Evolutionary conservation across 2,888 invertebrate genomes (phyloP), one percentile per base, ranked within the genome.

Genomic region (Anodontia alba): DNA sequence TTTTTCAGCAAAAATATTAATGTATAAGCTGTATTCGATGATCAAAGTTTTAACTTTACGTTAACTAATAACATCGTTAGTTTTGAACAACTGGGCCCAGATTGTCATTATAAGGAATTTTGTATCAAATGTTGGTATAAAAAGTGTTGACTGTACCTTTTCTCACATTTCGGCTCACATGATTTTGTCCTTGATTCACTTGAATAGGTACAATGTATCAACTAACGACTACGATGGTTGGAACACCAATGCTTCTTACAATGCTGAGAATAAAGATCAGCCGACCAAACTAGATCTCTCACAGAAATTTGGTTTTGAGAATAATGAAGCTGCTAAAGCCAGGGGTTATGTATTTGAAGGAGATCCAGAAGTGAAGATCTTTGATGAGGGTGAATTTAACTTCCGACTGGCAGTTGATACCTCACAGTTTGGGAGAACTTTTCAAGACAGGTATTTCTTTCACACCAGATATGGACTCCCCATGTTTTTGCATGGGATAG

Each of bases 401-500:
- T 88, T 94, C 0, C 85, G 89, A 49, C 86, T 94, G n/a, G 94
- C 94, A 3, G 84, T 94, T 26, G 93, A 94, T 84, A 94, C 94
- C 0, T 93, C 93, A 15, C 94, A 94, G 89, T 94, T 86, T 91
- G 94, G 94, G 3, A 81, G 94, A 46, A 90, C 91, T 7, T 94
- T 94, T 82, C 93, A 94, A 82, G 94, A 94, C 84, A 94, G 94
- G 94, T 94, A 74, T 76, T 66, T n/a, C n/a, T n/a, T n/a, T n/a
- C n/a, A n/a, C n/a, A n/a, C n/a, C n/a, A 57, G 8, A 43, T 12
- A n/a, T n/a, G n/a, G n/a, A n/a, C n/a, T n/a, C n/a, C n/a, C n/a
- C n/a, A n/a, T n/a, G n/a, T n/a, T n/a, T n/a, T n/a, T n/a, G n/a
- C n/a, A n/a, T n/a, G n/a, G n/a, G n/a, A n/a, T n/a, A n/a, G n/a